Evolutionary conservation across 1,140 invertebrate genomes (phyloP).

Genomic region (Bombus pyrosoma): DNA sequence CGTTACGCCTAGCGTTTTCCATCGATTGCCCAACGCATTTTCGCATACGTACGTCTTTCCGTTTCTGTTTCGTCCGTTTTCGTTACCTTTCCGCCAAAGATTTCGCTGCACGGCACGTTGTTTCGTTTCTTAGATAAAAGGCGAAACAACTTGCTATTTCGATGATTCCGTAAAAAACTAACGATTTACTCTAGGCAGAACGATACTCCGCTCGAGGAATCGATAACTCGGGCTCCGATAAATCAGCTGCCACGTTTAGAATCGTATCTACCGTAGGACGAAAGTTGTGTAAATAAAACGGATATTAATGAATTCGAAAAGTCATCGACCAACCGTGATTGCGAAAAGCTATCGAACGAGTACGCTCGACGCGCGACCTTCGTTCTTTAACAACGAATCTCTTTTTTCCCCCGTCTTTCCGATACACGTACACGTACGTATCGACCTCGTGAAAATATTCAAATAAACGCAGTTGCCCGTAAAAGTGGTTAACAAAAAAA

Average conservation of each 20-base stretch:
- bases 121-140: neutral
- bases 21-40: neutral
- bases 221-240: neutral
- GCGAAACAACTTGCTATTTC: neutral
- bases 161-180: neutral
- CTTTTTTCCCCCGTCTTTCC: neutral
- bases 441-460: neutral
- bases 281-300: constrained; percentile 4
- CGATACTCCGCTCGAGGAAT: neutral
- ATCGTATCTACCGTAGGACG: neutral
- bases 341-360: constrained; percentile 16
- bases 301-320: neutral
- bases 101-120: neutral
- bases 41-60: neutral
- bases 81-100: neutral
- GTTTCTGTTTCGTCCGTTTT: neutral
- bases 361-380: neutral
- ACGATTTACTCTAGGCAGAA: neutral
- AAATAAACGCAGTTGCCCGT: neutral
- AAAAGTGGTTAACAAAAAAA: neutral
- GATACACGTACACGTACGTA: neutral
- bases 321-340: constrained; percentile 13
- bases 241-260: neutral
- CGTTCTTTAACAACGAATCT: neutral
- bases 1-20: too few relatives aligned